Base-by-base conservation (phyloP, 2,797 vertebrate species). In the Intellagama lesueurii region DNA sequence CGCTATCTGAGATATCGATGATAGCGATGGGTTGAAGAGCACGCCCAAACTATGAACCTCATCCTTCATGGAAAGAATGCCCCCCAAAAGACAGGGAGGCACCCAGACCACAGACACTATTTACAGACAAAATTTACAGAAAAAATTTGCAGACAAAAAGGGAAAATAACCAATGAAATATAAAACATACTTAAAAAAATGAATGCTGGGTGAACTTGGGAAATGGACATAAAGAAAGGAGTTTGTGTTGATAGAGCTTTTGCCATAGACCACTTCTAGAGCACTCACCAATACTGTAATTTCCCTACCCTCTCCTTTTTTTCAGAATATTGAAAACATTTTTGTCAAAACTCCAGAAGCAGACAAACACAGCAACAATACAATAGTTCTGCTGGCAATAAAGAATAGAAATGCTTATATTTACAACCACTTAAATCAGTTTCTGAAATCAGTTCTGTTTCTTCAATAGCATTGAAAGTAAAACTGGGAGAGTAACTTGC, bases 341-440 rank as follows among this genome's bases (percentile, higher is more conserved):
- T 68, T 47, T 83, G 70, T 76, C 81, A 83, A 49, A 60, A 77
- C 28, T 32, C 68, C 72, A 9, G 66, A 56, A 35, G 81, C 40
- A 68, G 72, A 56, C 44, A 83, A 77, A 52, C 24, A 26, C 40
- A 76, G 44, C 30, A 66, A 88, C 28, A 49, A 28, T 64, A 22
- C 30, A 32, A 76, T 66, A 11, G n/a, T 49, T 83, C 83, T 64
- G 19, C 7, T 30, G 68, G 32, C 72, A 77, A 77, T 40, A 52
- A 83, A 32, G 70, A 68, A 77, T 5, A 9, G 56, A 30, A 26
- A 83, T 49, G n/a, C 80, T 88, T 88, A 76, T 76, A 35, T 76
- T 83, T 83, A 66, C 80, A 64, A 49, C 49, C 52, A 68, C 30
- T 49, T 82, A 66, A 28, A 49, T 68, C 70, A 32, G 16, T 83